Evolutionary conservation across 1,140 invertebrate genomes (phyloP).

Genomic region (Caenorhabditis elegans): WBcel235 BX284605.5:9638001-9638500

Average conservation of each 20-base stretch:
- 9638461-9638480: not conserved
- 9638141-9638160: not conserved
- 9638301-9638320: not conserved
- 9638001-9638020: not conserved
- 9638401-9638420: not conserved
- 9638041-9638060: not conserved
- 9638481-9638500: not conserved
- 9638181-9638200: not conserved
- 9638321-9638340: not conserved
- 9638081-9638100: not conserved
- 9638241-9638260: not conserved
- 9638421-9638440: not conserved
- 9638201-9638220: not conserved
- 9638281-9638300: not conserved
- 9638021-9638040: slow-evolving; percentile 8
- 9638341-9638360: not conserved
- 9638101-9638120: not conserved
- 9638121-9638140: not conserved
- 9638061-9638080: not conserved
- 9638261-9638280: not conserved
- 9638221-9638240: too few species aligned
- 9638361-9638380: not conserved
- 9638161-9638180: not conserved
- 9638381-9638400: not conserved
- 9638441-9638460: not conserved